These are phyloP conservation scores for Anarrhichthys ocellatus DNA, from an alignment of 2,113 vertebrate species.

Conservation along the genomic window DNA sequence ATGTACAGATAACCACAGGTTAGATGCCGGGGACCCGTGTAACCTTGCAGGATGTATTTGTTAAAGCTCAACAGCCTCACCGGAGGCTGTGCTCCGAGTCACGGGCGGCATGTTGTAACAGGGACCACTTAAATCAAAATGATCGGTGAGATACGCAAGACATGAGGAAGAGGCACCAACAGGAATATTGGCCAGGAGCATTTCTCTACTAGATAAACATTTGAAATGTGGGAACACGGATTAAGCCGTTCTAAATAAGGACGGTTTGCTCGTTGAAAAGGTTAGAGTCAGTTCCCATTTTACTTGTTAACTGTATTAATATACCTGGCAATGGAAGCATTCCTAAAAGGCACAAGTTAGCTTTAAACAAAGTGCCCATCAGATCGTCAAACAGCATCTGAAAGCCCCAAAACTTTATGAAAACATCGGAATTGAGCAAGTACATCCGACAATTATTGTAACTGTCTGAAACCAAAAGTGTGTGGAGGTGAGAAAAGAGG, in stretches of 20 bases:
- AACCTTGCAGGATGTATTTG: constrained; percentile 53
- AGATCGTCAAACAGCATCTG: background rate
- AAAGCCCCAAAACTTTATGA: background rate
- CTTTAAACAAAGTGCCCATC: background rate
- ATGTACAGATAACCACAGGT: background rate
- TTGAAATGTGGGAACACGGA: constrained; percentile 66
- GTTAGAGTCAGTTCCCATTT: background rate
- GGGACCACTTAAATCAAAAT: constrained; percentile 62
- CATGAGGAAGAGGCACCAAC: constrained; percentile 56
- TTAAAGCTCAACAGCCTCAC: constrained; percentile 43
- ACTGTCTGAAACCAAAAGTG: background rate
- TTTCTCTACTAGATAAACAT: constrained; percentile 76
- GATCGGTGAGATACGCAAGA: constrained; percentile 66
- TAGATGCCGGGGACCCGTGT: constrained; percentile 12
- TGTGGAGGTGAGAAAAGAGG: background rate
- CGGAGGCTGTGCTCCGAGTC: constrained; percentile 46
- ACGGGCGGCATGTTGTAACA: constrained; percentile 74
- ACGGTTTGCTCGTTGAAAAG: constrained; percentile 40
- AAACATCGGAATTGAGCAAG: background rate
- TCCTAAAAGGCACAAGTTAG: too few relatives aligned
- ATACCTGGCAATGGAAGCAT: background rate
- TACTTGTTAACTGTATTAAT: too few relatives aligned
- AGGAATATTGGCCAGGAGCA: constrained; percentile 66
- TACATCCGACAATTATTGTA: background rate
- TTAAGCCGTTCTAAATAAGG: constrained; percentile 60